These are phyloP conservation scores for Clinocottus analis DNA, from an alignment of 2,113 vertebrate species.

Conservation along the genomic window DNA sequence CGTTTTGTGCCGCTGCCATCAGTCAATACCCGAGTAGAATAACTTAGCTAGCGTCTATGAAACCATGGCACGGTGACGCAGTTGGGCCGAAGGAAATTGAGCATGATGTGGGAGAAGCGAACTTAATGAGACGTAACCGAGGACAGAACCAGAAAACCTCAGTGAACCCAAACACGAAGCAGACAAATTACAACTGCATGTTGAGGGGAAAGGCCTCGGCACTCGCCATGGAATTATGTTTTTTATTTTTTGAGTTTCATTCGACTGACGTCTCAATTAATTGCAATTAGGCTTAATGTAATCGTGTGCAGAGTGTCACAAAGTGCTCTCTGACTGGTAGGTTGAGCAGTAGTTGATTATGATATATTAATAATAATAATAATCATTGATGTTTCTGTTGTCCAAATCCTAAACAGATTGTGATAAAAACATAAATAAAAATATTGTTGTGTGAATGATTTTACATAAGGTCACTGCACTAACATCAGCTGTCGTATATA, in stretches of 20 bases:
- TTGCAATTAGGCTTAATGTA: not conserved
- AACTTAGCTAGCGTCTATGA: conserved; percentile 12
- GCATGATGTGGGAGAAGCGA: conserved; percentile 63
- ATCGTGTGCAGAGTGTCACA: not conserved
- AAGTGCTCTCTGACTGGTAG: not conserved
- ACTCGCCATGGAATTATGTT: not conserved
- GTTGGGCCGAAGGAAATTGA: conserved; percentile 66
- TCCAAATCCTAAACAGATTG: not conserved
- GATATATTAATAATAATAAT: too few relatives aligned
- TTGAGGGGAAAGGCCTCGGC: conserved; percentile 26
- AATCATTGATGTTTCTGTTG: not conserved
- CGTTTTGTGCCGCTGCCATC: conserved; percentile 17
- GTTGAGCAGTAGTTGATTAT: not conserved
- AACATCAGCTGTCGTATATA: not conserved
- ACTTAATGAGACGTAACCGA: conserved; percentile 76
- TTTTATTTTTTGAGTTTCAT: not conserved
- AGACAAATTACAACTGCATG: conserved; percentile 70
- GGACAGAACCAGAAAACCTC: conserved; percentile 74
- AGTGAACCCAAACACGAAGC: conserved; percentile 61
- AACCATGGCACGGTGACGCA: conserved; percentile 33
- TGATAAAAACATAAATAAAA: not conserved
- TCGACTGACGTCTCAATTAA: too few relatives aligned
- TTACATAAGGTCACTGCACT: too few relatives aligned
- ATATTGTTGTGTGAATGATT: not conserved
- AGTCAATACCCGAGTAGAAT: not conserved